A percentile compares a stretch with the other conserved stretches of the same genome.
These are phyloP conservation scores for Trididemnum clinides DNA, from an alignment of 23 tunicate species.

Conservation along the genomic window DNA sequence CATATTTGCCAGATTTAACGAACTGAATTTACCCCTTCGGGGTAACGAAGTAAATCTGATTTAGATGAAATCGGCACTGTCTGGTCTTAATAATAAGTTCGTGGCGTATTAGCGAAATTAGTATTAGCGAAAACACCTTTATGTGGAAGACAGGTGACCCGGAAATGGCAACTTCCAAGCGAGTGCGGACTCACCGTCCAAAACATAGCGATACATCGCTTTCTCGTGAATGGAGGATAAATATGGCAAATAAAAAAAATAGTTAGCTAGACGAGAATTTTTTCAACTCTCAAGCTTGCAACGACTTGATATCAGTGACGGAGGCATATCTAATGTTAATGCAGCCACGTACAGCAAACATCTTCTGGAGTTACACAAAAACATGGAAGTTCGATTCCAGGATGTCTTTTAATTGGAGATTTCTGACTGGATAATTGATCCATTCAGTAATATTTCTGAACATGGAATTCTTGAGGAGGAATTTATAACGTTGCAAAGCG, in stretches of 20 bases:
- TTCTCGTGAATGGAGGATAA: no score
- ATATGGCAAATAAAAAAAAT: no score
- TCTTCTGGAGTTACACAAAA: background rate
- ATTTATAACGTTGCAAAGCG: background rate
- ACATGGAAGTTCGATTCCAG: constrained; percentile 2
- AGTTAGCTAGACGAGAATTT: constrained; percentile 2
- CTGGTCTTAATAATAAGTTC: background rate
- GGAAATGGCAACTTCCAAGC: no score
- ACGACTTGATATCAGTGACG: background rate
- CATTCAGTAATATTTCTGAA: background rate
- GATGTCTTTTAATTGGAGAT: background rate
- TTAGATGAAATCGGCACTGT: background rate
- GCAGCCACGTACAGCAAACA: background rate
- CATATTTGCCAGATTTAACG: constrained; percentile 35
- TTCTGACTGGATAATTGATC: constrained; percentile 1
- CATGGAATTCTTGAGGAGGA: background rate
- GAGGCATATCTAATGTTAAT: background rate
- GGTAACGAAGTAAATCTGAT: constrained; percentile 20
- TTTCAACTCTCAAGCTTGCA: background rate
- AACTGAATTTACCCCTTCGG: constrained; percentile 30
- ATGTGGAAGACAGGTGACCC: no score
- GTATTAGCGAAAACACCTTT: no score
- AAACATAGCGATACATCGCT: no score
- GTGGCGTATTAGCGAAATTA: background rate
- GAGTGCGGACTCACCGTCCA: no score